phyloP scores from a whole-genome alignment of 1,140 invertebrate genomes.

The Nasonia vitripennis region DNA sequence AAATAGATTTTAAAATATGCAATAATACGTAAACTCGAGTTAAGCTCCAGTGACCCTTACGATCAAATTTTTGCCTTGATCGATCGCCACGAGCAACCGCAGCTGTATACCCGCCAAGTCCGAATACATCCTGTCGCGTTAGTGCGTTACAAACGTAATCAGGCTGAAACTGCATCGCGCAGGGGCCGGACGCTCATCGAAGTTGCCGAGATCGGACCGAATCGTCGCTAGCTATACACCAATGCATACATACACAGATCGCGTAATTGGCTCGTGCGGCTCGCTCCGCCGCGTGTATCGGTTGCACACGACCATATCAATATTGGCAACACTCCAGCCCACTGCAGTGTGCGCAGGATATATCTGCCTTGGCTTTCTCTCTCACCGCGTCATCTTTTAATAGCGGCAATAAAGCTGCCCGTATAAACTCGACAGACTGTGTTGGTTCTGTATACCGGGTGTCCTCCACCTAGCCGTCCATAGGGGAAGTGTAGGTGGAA shows the following conservation, averaged over 20 bases:
- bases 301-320: slow-evolving; percentile 50
- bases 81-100: neutral
- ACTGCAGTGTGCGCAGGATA: slow-evolving; percentile 18
- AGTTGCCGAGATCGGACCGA: neutral
- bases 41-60: neutral
- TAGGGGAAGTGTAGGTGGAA: too few species aligned
- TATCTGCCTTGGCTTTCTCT: neutral
- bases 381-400: slow-evolving; percentile 57
- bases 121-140: neutral
- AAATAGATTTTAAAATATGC: too few species aligned
- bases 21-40: too few species aligned
- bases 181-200: neutral
- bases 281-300: slow-evolving; percentile 36
- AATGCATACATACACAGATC: neutral
- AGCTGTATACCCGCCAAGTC: neutral
- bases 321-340: slow-evolving; percentile 58
- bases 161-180: slow-evolving; percentile 2
- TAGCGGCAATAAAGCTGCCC: slow-evolving; percentile 56
- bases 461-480: too few species aligned
- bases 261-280: slow-evolving; percentile 35
- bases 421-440: neutral
- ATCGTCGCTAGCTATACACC: neutral
- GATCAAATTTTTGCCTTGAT: neutral
- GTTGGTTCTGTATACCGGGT: neutral
- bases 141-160: slow-evolving; percentile 18